Conservation (phyloP, 2,797 vertebrate species). For the Muscicapa comitata region DNA sequence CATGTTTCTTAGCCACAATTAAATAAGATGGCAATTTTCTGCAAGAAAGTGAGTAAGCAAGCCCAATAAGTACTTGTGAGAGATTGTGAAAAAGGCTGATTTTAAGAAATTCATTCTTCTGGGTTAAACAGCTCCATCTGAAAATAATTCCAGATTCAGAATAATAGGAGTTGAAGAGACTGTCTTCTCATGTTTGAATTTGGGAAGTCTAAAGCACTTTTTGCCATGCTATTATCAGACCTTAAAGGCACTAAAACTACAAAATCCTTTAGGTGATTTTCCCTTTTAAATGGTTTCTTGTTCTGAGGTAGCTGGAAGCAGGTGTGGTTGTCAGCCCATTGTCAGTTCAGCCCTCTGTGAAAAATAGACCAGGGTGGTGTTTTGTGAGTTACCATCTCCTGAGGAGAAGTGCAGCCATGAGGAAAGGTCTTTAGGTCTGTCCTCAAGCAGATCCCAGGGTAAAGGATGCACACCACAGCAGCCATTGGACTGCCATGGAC, state of each 20-base stretch:
- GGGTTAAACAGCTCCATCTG: neutral
- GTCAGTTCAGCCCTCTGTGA: neutral
- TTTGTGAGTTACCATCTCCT: neutral
- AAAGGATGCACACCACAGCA: neutral
- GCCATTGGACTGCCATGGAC: rapidly evolving
- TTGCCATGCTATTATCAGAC: neutral
- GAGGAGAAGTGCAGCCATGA: neutral
- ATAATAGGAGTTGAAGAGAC: neutral
- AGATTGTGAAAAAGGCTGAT: neutral
- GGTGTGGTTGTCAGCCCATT: neutral
- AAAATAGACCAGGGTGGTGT: neutral
- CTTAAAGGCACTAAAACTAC: neutral
- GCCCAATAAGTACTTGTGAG: neutral
- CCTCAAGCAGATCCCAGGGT: neutral
- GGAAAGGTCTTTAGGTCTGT: neutral
- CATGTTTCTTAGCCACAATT: neutral
- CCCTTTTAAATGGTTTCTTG: neutral
- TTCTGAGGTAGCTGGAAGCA: neutral
- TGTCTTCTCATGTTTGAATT: neutral
- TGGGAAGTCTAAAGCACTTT: neutral
- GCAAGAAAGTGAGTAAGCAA: neutral
- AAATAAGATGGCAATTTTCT: neutral
- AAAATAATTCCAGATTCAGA: neutral
- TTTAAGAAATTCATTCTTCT: neutral
- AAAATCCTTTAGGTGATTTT: neutral